Evolutionary conservation across 2,113 vertebrate genomes (phyloP), one percentile per base, ranked within the genome.

Genomic region (Andinoacara biseriatus): DNA sequence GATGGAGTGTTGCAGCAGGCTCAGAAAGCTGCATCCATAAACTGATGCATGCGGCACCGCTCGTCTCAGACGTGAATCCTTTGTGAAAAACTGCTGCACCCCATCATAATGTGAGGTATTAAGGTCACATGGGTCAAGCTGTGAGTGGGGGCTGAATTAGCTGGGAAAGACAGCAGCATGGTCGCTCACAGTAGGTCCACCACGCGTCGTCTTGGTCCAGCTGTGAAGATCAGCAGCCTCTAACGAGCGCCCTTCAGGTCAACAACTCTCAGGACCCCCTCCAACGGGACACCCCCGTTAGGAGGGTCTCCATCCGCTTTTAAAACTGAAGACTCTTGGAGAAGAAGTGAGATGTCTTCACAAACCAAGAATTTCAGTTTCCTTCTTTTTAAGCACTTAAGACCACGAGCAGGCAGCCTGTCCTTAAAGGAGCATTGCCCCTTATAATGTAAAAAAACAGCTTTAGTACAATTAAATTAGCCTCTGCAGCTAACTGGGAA

Each of bases 91-190:
- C 38, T 26, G 5, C 38, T 5, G 22, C 40, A 29, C 40, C 15
- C 54, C 0, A 3, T 3, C 63, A 11, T 49, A 40, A 0, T 11
- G 40, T 2, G 15, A 46, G 7, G 46, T 26, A 0, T 38, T 18
- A 26, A 29, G 22, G 10, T 49, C 22, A 6, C 0, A 15, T 29
- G 63, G 1, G 14, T 67, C 0, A 26, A 26, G 22, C 2, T 69
- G 5, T 29, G 15, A 69, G 63, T 29, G 22, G 63, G 3, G 14
- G 0, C 2, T 67, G 62, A 65, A 26, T 17, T 0, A 2, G 26
- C 22, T 40, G 22, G 62, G 43, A 67, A 67, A 29, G 17, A 5
- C n/a, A 38, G 10, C 24, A 0, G 3, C n/a, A 52, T 52, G 46
- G 46, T 52, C 5, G 3, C 17, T 49, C 24, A 69, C 40, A 43